A percentile compares a stretch with the other conserved stretches of the same genome.
Evolutionary conservation across 2,888 invertebrate genomes (phyloP).

Genomic region (Acronicta alni): DNA sequence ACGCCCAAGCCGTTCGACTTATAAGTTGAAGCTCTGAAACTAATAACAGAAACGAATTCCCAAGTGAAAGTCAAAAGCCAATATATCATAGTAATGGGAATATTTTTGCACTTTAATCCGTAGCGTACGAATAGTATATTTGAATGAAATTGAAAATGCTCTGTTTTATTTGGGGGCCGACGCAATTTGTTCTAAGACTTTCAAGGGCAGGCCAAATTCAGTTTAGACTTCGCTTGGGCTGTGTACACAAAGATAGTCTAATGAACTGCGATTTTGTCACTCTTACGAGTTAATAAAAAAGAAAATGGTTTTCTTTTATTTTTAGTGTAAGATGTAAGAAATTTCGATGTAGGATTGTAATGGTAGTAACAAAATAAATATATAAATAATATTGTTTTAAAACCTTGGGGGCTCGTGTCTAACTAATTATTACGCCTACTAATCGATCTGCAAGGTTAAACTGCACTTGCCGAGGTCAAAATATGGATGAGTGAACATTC

Average conservation of each 20-base stretch:
- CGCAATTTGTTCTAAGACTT: constrained; percentile 24
- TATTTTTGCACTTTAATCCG: constrained; percentile 25
- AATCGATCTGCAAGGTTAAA: too few relatives aligned
- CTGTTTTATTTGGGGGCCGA: constrained; percentile 42
- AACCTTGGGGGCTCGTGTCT: too few relatives aligned
- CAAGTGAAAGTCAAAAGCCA: constrained; percentile 9
- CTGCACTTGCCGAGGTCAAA: too few relatives aligned
- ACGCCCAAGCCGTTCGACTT: background rate
- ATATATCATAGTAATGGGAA: constrained; percentile 27
- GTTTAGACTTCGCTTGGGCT: constrained; percentile 18
- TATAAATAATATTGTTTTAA: too few relatives aligned
- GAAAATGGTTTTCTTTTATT: background rate
- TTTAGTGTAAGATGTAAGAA: background rate
- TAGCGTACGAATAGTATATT: constrained; percentile 4
- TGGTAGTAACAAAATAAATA: too few relatives aligned
- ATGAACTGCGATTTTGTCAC: constrained; percentile 21
- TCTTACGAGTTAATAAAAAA: background rate
- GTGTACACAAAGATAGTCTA: constrained; percentile 17
- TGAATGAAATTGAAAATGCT: constrained; percentile 38
- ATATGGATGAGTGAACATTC: too few relatives aligned
- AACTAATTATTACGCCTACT: too few relatives aligned
- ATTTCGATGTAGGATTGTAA: too few relatives aligned
- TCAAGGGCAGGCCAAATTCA: constrained; percentile 16
- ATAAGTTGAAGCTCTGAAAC: background rate
- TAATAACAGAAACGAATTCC: constrained; percentile 12